Percentiles rank a stretch among this genome's conserved stretches.
phyloP scores from a whole-genome alignment of 2,888 invertebrate species.

The Frankliniella intonsa region DNA sequence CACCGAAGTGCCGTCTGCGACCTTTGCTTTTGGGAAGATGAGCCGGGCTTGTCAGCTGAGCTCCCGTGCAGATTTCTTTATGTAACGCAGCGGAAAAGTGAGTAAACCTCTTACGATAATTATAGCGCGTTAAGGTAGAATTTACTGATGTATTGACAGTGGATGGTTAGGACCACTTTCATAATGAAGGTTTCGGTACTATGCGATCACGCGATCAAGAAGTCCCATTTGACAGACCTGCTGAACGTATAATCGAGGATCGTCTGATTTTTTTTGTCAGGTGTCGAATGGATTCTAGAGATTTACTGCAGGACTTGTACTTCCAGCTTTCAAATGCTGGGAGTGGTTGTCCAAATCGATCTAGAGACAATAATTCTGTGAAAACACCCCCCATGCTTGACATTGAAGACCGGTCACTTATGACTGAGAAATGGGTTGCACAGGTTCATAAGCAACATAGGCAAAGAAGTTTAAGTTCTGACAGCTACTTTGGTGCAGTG shows the following conservation, averaged over 20 bases:
- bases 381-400: neutral
- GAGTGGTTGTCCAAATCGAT: neutral
- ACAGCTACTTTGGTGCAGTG: constrained; percentile 1
- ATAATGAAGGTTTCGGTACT: no score
- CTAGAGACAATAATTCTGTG: neutral
- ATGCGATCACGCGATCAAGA: neutral
- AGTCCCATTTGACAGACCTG: neutral
- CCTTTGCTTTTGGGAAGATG: no score
- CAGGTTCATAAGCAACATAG: neutral
- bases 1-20: no score
- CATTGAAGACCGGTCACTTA: neutral
- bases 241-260: neutral
- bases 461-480: neutral
- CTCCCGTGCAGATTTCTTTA: no score
- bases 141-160: no score
- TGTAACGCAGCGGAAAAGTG: no score
- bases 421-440: neutral
- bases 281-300: neutral
- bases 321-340: neutral
- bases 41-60: no score
- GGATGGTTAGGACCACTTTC: no score
- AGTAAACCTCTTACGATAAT: no score
- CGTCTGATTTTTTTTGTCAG: neutral
- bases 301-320: neutral
- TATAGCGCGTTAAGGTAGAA: no score